A percentile compares a stretch with the other conserved stretches of the same genome.
Conservation (phyloP, 1,140 invertebrate genomes). For the Zaprionus camerounensis region DNA sequence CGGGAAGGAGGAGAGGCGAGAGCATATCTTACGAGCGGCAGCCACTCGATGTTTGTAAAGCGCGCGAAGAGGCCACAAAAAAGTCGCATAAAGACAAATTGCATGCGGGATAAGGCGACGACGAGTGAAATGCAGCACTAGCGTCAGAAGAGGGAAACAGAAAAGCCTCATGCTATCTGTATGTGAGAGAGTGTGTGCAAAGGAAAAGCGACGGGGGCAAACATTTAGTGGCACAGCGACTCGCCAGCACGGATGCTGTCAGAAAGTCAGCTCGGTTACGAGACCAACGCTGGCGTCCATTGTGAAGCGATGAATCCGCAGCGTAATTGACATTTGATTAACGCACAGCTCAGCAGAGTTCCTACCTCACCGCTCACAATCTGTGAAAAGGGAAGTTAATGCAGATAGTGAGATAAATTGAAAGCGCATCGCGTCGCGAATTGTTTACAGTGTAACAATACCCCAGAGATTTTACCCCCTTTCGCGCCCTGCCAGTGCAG, state of each 20-base stretch:
- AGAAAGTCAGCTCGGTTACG: constrained; percentile 1
- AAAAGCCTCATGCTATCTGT: not conserved
- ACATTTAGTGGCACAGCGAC: constrained; percentile 18
- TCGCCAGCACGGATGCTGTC: constrained; percentile 18
- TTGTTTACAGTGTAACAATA: constrained; percentile 17
- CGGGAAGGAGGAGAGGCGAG: not conserved
- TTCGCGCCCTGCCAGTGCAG: constrained; percentile 19
- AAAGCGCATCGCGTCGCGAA: constrained; percentile 44
- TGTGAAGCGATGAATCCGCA: constrained; percentile 52
- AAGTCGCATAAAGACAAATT: constrained; percentile 62
- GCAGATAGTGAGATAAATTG: constrained; percentile 59
- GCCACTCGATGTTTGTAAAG: constrained; percentile 54
- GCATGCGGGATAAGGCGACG: constrained; percentile 61
- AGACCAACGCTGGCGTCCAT: constrained; percentile 34
- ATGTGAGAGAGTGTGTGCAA: not conserved
- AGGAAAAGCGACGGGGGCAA: constrained; percentile 5
- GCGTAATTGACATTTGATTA: constrained; percentile 78
- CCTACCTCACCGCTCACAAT: not conserved
- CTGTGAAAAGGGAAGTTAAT: constrained; percentile 50
- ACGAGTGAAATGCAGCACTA: constrained; percentile 18
- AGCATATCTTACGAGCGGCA: constrained; percentile 58
- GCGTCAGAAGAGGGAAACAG: not conserved
- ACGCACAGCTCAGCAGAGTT: constrained; percentile 55
- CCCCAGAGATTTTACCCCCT: not conserved
- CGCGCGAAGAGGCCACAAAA: constrained; percentile 39